Conservation (phyloP, 2,113 vertebrate species). For the Leucopsar rothschildi region DNA sequence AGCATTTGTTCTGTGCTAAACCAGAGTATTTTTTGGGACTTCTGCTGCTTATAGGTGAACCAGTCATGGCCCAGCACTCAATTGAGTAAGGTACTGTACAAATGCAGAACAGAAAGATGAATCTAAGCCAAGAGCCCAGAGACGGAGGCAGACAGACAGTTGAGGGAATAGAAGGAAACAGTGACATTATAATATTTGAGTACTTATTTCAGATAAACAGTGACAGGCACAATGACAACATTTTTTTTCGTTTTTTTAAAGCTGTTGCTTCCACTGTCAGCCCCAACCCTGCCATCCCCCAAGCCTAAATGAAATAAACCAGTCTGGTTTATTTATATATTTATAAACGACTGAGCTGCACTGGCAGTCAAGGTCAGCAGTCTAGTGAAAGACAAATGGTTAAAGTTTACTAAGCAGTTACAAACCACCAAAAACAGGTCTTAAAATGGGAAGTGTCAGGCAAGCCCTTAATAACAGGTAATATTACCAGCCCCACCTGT, state of each 20-base stretch:
- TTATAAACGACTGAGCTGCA: background rate
- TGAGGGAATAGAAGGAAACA: background rate
- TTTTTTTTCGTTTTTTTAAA: background rate
- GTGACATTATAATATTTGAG: background rate
- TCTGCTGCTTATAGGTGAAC: background rate
- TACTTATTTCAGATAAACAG: background rate
- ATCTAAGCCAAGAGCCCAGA: background rate
- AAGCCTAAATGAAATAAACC: background rate
- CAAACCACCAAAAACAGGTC: conserved; percentile 50
- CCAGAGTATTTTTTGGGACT: background rate
- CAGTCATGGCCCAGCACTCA: background rate
- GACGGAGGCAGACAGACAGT: background rate
- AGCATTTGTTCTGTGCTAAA: background rate
- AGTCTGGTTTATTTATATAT: background rate
- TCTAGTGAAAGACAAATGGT: conserved; percentile 37
- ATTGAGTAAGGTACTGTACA: background rate
- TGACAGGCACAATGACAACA: background rate
- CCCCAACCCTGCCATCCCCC: background rate
- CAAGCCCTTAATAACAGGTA: conserved; percentile 61
- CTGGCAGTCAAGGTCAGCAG: background rate
- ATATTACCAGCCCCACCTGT: conserved; percentile 37
- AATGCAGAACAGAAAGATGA: background rate
- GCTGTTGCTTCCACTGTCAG: background rate
- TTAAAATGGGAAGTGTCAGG: conserved; percentile 54
- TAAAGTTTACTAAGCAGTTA: conserved; percentile 53